Evolutionary conservation across 2,888 invertebrate genomes (phyloP), one percentile per base, ranked within the genome.

Genomic region (Oxyteleia sp.): DNA sequence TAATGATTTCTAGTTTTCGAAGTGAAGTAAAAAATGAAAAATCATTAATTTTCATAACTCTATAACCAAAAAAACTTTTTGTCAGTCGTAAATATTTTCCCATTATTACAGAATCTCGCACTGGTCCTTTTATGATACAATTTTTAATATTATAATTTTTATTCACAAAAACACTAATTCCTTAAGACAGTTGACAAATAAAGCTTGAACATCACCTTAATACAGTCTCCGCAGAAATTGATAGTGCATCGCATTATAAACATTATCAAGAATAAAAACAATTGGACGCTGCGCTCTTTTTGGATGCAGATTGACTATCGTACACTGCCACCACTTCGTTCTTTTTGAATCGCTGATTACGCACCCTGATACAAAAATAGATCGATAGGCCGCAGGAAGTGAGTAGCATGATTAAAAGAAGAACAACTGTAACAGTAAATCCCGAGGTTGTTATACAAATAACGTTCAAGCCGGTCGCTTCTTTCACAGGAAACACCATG

Each of bases 381-480:
- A 97, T 97, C 59, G 98, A 98, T 85, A 98, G 95, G 32, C 97
- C 94, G 91, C 98, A 98, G 8, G 98, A 98, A 76, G 97, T 96
- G 72, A 98, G 94, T 87, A 98, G 94, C 63, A 98, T 96, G 66
- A 96, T 97, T 78, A 98, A 94, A 20, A 98, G 95, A 53, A 98
- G 95, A 61, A 98, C 95, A 26, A 98, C 94, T 26, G 98, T 97
- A 32, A 97, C 96, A 41, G 98, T 97, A 90, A 98, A 98, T 10
- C 98, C 98, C n/a, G 98, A 97, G 3, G 98, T 98, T 0, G 98
- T 98, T 98, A 98, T 98, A 93, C 98, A 98, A 85, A 98, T 98
- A 82, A 98, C 94, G 18, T 95, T 96, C 26, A 91, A 88, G 53
- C 88, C 84, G 2, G 91, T 79, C 3, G 83, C 59, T 66, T 83